phyloP scores from a whole-genome alignment of 2,797 vertebrate genomes.

The Momotus momota region DNA sequence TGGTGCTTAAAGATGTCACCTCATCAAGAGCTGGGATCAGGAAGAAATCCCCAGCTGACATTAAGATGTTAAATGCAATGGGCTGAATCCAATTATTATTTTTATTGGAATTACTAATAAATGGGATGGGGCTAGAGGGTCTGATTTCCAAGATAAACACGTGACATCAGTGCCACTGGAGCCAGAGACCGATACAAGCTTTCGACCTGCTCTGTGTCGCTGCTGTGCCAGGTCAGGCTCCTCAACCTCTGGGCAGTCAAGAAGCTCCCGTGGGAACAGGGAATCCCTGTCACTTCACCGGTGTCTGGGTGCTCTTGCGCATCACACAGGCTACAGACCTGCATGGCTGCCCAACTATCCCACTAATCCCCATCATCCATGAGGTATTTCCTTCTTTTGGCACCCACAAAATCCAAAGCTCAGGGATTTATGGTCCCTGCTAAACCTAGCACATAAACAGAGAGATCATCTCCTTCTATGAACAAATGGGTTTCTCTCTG shows the following conservation, averaged over 20 bases:
- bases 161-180: background rate
- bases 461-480: background rate
- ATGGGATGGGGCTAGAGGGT: background rate
- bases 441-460: background rate
- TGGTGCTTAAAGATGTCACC: background rate
- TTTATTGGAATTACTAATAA: constrained; percentile 39
- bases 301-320: background rate
- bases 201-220: background rate
- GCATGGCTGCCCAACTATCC: background rate
- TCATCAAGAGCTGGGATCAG: constrained; percentile 19
- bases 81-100: constrained; percentile 32
- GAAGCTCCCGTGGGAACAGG: background rate
- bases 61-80: constrained; percentile 30
- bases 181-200: background rate
- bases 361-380: background rate
- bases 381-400: background rate
- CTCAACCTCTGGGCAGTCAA: background rate
- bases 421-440: background rate
- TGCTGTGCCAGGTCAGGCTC: background rate
- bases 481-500: background rate
- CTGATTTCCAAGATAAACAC: background rate
- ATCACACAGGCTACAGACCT: background rate
- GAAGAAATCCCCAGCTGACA: constrained; percentile 18
- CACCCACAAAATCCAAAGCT: background rate
- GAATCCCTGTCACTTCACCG: background rate